These are phyloP conservation scores for Anoplophora glabripennis DNA, from an alignment of 1,140 invertebrate genomes.

Conservation along the genomic window DNA sequence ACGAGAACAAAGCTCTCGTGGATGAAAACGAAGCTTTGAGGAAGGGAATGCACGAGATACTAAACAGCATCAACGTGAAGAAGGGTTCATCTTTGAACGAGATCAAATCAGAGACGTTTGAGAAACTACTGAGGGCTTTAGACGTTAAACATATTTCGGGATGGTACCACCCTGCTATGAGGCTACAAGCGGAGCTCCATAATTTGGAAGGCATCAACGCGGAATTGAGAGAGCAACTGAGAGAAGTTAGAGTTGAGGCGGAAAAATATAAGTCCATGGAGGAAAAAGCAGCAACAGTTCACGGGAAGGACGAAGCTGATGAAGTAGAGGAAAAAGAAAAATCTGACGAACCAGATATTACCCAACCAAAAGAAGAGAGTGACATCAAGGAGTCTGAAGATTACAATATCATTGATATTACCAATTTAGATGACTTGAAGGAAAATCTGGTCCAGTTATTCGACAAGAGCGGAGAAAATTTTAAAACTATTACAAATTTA, in stretches of 20 bases:
- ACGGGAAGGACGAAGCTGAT: not conserved
- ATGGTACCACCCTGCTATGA: constrained; percentile 74
- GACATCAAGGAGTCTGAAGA: no score
- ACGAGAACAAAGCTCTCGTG: constrained; percentile 55
- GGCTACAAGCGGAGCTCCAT: constrained; percentile 65
- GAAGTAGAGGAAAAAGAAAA: not conserved
- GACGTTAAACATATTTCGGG: constrained; percentile 67
- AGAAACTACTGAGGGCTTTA: constrained; percentile 60
- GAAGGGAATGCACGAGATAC: constrained; percentile 66
- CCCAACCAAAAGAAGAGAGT: not conserved
- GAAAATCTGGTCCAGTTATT: constrained; percentile 4
- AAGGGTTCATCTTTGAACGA: constrained; percentile 51
- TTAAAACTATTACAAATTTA: not conserved
- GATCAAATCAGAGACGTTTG: constrained; percentile 55
- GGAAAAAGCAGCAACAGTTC: not conserved
- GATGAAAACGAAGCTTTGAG: constrained; percentile 71
- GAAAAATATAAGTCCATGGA: constrained; percentile 4
- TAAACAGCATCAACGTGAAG: constrained; percentile 59
- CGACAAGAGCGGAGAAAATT: not conserved
- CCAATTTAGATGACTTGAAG: constrained; percentile 5
- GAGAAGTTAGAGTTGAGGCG: constrained; percentile 15
- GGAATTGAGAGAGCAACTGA: constrained; percentile 54
- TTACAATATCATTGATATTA: not conserved
- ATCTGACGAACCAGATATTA: no score
- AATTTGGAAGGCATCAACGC: constrained; percentile 59